phyloP scores from a whole-genome alignment of 2,888 invertebrate species.

The Glaucopsyche alexis region DNA sequence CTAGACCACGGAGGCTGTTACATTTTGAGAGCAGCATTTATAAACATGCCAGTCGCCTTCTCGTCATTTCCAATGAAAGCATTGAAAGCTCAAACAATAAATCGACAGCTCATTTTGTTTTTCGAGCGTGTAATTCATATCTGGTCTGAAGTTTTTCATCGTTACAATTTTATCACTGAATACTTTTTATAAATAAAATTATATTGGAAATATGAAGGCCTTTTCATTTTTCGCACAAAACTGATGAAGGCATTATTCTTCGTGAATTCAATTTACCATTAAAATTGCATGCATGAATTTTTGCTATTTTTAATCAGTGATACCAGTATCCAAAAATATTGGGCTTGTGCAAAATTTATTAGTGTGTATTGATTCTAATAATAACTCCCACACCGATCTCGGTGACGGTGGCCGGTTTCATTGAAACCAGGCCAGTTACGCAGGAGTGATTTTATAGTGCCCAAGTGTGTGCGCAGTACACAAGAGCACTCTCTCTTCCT shows the following conservation, averaged over 20 bases:
- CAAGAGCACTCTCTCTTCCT: too few species aligned
- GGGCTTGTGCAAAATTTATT: not conserved
- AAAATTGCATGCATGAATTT: conserved; percentile 7
- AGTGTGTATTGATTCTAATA: not conserved
- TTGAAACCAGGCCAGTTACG: too few species aligned
- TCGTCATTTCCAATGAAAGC: not conserved
- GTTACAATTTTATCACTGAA: conserved; percentile 19
- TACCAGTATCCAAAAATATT: conserved; percentile 8
- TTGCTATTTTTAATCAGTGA: conserved; percentile 20
- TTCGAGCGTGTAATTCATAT: not conserved
- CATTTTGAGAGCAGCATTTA: too few species aligned
- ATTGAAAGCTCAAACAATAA: not conserved
- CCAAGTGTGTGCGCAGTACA: too few species aligned
- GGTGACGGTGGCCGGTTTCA: too few species aligned
- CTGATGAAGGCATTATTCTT: conserved; percentile 25
- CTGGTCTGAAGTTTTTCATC: conserved; percentile 14
- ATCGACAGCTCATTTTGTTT: not conserved
- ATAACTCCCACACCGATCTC: too few species aligned
- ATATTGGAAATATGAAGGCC: conserved; percentile 22
- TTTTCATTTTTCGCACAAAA: conserved; percentile 26
- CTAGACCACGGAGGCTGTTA: too few species aligned
- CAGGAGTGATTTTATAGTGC: too few species aligned
- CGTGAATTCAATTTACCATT: conserved; percentile 20
- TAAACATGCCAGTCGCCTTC: not conserved
- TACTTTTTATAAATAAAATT: conserved; percentile 12